phyloP scores from a whole-genome alignment of 2,797 vertebrate species.

The Leptodactylus fallax region DNA sequence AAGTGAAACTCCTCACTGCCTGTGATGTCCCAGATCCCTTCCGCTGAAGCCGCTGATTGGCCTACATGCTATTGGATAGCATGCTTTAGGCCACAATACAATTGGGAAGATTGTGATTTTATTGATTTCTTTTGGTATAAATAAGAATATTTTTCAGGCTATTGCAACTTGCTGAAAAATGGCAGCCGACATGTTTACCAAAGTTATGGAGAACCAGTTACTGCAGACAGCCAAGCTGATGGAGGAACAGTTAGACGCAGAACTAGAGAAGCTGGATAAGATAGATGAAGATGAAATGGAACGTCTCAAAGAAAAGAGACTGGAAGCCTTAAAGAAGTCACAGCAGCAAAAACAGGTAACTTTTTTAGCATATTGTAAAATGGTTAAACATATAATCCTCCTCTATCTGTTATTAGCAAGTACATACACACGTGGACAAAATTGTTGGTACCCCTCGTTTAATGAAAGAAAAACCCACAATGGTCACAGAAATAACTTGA shows the following conservation, averaged over 20 bases:
- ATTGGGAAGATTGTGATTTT: background rate
- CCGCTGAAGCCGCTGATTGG: no score
- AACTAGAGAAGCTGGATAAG: conserved; percentile 87
- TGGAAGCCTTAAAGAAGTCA: conserved; percentile 91
- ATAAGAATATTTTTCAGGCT: background rate
- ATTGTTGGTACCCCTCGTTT: no score
- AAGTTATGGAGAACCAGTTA: conserved; percentile 88
- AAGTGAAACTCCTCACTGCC: no score
- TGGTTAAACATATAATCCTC: no score
- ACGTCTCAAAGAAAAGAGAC: conserved; percentile 86
- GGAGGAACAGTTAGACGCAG: conserved; percentile 90
- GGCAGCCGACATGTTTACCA: conserved; percentile 85
- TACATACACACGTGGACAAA: no score
- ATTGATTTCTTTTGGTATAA: background rate
- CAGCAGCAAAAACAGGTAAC: conserved; percentile 97
- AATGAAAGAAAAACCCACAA: no score
- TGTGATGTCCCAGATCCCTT: no score
- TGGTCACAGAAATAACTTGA: no score
- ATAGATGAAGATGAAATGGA: conserved; percentile 95
- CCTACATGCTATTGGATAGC: no score
- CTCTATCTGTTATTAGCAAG: no score
- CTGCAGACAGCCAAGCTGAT: conserved; percentile 86
- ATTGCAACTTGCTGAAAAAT: conserved; percentile 58
- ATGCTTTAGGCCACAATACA: no score
- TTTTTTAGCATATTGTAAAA: background rate